phyloP scores from a whole-genome alignment of 2,113 vertebrate species.

The Forbesichthys papilliferus region DNA sequence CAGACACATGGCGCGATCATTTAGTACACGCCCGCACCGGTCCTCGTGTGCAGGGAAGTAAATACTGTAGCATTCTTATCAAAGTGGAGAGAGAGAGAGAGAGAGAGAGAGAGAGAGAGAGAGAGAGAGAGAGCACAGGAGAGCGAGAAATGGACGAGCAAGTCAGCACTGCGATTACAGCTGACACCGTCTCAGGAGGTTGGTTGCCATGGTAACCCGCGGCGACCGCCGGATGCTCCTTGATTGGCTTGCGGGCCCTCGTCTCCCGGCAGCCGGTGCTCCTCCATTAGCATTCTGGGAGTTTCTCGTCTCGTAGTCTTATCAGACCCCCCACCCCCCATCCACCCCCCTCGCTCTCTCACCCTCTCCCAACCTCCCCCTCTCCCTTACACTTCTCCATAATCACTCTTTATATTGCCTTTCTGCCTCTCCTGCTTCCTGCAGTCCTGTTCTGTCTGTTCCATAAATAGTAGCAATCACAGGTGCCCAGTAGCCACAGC shows the following conservation, averaged over 20 bases:
- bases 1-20: background rate
- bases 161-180: constrained; percentile 69
- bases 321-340: constrained; percentile 31
- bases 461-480: constrained; percentile 57
- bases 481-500: constrained; percentile 42
- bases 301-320: constrained; percentile 54
- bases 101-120: too few relatives aligned
- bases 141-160: constrained; percentile 28
- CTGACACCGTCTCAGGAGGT: constrained; percentile 69
- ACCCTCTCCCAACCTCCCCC: background rate
- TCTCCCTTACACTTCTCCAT: background rate
- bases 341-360: constrained; percentile 18
- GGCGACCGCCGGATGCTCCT: constrained; percentile 53
- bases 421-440: background rate
- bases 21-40: background rate
- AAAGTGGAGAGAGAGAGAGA: too few relatives aligned
- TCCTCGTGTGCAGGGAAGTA: background rate
- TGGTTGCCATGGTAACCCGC: constrained; percentile 66
- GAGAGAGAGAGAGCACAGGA: constrained; percentile 37
- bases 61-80: constrained; percentile 15
- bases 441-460: constrained; percentile 30
- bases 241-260: constrained; percentile 65
- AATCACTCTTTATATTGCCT: background rate
- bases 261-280: constrained; percentile 63
- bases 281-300: constrained; percentile 68